Evolutionary conservation across 1,140 invertebrate genomes (phyloP).

Genomic region (Zaprionus capensis): DNA sequence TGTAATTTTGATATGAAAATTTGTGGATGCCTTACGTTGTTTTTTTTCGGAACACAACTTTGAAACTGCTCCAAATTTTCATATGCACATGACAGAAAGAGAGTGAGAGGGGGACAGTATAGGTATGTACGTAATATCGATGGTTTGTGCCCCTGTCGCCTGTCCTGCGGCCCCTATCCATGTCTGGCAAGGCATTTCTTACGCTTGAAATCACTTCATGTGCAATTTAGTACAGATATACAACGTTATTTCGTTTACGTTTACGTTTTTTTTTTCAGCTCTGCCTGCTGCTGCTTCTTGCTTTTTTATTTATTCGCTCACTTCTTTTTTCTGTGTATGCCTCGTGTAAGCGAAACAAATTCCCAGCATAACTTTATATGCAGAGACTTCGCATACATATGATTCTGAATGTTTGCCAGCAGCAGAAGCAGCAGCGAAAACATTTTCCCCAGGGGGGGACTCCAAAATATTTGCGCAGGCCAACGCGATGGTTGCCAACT

Average conservation of each 20-base stretch:
- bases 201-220: conserved; percentile 81
- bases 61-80: conserved; percentile 80
- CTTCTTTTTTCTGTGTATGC: conserved; percentile 3
- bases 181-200: conserved; percentile 63
- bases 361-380: conserved; percentile 74
- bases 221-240: conserved; percentile 77
- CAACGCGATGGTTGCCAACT: conserved; percentile 69
- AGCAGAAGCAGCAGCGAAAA: conserved; percentile 42
- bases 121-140: conserved; percentile 58
- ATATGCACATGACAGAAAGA: conserved; percentile 56
- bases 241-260: conserved; percentile 28
- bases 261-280: conserved; percentile 2
- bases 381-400: conserved; percentile 49
- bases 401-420: conserved; percentile 50
- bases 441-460: conserved; percentile 53
- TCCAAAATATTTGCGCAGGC: conserved; percentile 73
- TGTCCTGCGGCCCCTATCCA: not conserved
- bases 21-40: conserved; percentile 37
- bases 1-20: conserved; percentile 76
- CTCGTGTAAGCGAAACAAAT: conserved; percentile 50
- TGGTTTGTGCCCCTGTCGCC: conserved; percentile 29
- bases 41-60: conserved; percentile 46
- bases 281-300: conserved; percentile 5
- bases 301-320: conserved; percentile 35
- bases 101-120: conserved; percentile 6